Evolutionary conservation across 2,113 vertebrate genomes (phyloP).

Genomic region (Centropristis striata): DNA sequence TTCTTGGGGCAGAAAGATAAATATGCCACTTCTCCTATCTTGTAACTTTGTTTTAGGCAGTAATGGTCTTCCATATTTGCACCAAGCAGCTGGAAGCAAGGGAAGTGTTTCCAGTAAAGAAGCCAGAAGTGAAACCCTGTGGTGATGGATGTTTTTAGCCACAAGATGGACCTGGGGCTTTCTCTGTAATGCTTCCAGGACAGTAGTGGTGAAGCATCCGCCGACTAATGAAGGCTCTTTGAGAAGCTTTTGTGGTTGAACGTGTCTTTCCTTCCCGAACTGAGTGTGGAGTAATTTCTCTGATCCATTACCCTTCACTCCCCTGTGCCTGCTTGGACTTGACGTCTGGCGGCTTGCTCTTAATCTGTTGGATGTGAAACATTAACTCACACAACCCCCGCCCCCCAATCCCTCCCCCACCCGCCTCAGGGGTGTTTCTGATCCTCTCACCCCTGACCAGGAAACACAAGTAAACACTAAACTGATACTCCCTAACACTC

Average conservation of each 20-base stretch:
- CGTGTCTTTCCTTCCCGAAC: conserved; percentile 21
- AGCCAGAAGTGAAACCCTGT: neutral
- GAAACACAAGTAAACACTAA: conserved; percentile 58
- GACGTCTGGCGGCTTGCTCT: conserved; percentile 48
- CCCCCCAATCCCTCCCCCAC: no score
- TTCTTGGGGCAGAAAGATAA: no score
- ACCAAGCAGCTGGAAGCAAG: neutral
- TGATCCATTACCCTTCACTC: conserved; percentile 69
- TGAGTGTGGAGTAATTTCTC: conserved; percentile 58
- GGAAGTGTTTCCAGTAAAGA: neutral
- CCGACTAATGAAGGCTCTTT: conserved; percentile 53
- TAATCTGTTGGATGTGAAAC: conserved; percentile 72
- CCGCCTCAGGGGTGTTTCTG: neutral
- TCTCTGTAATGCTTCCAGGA: neutral
- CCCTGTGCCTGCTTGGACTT: conserved; percentile 47
- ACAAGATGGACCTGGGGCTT: neutral
- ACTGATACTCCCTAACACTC: conserved; percentile 27
- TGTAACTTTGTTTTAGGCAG: neutral
- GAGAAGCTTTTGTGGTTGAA: conserved; percentile 33
- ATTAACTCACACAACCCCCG: conserved; percentile 48
- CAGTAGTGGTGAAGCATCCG: neutral
- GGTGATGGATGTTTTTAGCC: conserved; percentile 4
- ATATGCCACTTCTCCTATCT: neutral
- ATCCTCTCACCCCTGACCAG: conserved; percentile 46
- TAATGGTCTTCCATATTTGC: neutral